Evolutionary conservation across 2,888 invertebrate species (phyloP).

Genomic region (Ferrisia virgata): DNA sequence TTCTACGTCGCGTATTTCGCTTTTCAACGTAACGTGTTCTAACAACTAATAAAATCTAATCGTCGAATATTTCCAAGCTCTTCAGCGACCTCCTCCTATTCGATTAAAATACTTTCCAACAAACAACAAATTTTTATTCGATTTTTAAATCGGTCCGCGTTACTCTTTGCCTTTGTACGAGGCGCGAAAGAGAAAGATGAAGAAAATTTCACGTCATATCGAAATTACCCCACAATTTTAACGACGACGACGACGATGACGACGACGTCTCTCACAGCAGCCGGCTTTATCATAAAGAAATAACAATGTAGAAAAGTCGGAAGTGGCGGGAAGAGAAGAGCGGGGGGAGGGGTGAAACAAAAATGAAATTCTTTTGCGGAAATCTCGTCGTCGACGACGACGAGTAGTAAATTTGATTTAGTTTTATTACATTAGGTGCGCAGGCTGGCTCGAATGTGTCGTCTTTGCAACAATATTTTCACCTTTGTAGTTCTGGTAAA

Average conservation of each 20-base stretch:
- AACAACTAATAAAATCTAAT: slow-evolving; percentile 1
- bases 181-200: not conserved
- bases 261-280: too few relatives aligned
- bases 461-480: not conserved
- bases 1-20: not conserved
- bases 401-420: not conserved
- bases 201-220: not conserved
- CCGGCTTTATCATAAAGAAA: not conserved
- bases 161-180: not conserved
- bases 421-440: not conserved
- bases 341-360: too few relatives aligned
- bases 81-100: not conserved
- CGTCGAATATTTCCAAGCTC: not conserved
- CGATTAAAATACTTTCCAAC: not conserved
- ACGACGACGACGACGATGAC: not conserved
- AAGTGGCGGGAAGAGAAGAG: too few relatives aligned
- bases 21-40: not conserved
- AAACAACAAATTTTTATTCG: not conserved
- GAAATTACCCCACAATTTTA: not conserved
- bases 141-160: not conserved
- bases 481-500: not conserved
- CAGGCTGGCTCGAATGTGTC: not conserved
- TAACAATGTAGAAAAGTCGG: not conserved
- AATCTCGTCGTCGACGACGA: not conserved
- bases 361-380: not conserved